Base-by-base conservation (phyloP, 1,140 invertebrate species). In the Neoseiulus cucumeris region DNA sequence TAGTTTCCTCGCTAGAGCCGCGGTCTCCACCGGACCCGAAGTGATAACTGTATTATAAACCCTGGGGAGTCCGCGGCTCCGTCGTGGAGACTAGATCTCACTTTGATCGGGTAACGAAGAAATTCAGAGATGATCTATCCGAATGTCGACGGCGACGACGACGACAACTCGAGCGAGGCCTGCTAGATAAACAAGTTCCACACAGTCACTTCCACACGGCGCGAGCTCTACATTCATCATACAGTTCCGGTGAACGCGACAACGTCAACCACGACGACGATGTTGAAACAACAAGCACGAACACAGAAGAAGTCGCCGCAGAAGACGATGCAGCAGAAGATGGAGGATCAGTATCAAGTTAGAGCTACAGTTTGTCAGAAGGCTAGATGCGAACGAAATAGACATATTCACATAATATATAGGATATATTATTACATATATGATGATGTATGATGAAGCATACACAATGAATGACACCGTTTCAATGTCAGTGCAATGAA, bases 41-140 rank as follows among this genome's bases (percentile, higher is more conserved):
- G 51, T 59, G 51, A 59, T 59, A 59, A 59, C 22, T 59, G 51
- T 59, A 59, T 29, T 59, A 59, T 59, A 59, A 59, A 29, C 51
- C 14, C 51, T 33, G 51, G 51, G 51, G 51, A 14, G 51, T 17
- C 25, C 33, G 33, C 51, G 51, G 51, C 14, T 59, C 51, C 51
- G 22, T 25, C 51, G 22, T 25, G 51, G 51, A 33, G 25, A 12
- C 51, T 33, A 25, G 51, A 59, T 59, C 51, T 59, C 51, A 59
- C 51, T 17, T 25, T 29, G 14, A 25, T 33, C 14, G 33, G 25
- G 17, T 28, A 17, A 47, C 45, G 14, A 47, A 22, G 28, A 47
- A 39, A n/a, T n/a, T n/a, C n/a, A n/a, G n/a, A 39, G 33, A 39
- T 39, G 9, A 39, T 39, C 33, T 39, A 39, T 39, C 33, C 33